These are phyloP conservation scores for Todiramphus saurophagus DNA, from an alignment of 2,113 vertebrate genomes.

Conservation along the genomic window DNA sequence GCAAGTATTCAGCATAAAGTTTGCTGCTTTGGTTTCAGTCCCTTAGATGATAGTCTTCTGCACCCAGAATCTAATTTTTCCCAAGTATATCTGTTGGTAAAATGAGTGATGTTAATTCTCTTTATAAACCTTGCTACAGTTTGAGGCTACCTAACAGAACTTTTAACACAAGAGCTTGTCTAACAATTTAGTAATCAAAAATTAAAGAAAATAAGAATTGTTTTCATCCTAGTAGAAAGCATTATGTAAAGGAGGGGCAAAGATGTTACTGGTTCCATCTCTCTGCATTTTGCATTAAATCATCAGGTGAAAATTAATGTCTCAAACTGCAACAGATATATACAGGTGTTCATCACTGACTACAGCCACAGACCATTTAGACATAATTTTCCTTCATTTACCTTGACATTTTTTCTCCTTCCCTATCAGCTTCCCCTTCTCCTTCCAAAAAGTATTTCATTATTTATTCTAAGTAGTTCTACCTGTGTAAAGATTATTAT, in stretches of 20 bases:
- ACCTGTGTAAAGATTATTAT: background rate
- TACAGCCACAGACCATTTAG: background rate
- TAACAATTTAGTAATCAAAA: background rate
- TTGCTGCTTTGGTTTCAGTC: background rate
- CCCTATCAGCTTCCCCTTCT: background rate
- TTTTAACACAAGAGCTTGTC: background rate
- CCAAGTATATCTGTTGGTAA: background rate
- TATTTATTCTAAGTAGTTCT: background rate
- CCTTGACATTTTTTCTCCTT: background rate
- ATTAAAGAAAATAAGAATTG: background rate
- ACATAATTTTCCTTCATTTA: background rate
- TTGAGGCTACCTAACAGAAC: background rate
- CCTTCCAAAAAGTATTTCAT: background rate
- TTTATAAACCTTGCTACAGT: background rate
- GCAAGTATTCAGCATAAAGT: background rate
- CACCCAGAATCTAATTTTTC: background rate
- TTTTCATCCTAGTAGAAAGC: background rate
- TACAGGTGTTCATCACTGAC: background rate
- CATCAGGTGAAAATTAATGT: background rate
- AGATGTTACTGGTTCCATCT: background rate
- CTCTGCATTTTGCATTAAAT: background rate
- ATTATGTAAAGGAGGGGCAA: background rate
- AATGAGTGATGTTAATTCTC: background rate
- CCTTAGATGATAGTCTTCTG: background rate
- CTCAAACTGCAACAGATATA: background rate